Conservation (phyloP, 2,888 invertebrate species). For the Lymantria monacha region DNA sequence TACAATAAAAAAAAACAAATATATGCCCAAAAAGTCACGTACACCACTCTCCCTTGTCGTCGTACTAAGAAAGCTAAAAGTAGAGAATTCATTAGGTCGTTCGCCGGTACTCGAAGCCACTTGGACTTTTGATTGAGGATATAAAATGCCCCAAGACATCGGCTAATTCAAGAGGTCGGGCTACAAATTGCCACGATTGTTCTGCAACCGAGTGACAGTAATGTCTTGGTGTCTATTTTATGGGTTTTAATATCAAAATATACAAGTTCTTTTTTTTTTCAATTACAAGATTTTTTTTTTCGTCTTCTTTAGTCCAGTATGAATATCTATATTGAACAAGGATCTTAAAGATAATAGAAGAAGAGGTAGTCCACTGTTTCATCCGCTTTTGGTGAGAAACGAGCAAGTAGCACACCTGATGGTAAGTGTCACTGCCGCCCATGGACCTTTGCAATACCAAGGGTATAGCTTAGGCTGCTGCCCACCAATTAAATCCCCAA, state of each 20-base stretch:
- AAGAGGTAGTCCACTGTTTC: no score
- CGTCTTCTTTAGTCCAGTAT: not conserved
- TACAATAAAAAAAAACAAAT: slow-evolving; percentile 6
- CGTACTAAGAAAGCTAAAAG: slow-evolving; percentile 49
- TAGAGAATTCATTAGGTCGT: slow-evolving; percentile 74
- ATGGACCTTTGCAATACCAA: no score
- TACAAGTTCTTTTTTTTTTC: slow-evolving; percentile 8
- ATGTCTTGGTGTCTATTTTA: slow-evolving; percentile 41
- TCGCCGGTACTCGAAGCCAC: slow-evolving; percentile 66
- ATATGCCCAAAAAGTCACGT: slow-evolving; percentile 43
- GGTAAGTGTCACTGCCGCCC: no score
- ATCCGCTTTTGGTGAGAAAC: no score
- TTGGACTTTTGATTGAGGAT: slow-evolving; percentile 77
- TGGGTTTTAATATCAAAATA: slow-evolving; percentile 19
- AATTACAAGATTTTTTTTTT: not conserved
- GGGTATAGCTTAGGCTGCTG: no score
- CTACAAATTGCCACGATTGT: slow-evolving; percentile 63
- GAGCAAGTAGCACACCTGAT: no score
- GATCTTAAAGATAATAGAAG: no score
- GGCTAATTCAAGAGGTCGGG: slow-evolving; percentile 66
- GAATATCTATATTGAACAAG: no score
- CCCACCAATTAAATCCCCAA: no score
- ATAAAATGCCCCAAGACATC: slow-evolving; percentile 69
- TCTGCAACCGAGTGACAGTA: slow-evolving; percentile 46
- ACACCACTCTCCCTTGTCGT: slow-evolving; percentile 18